A percentile compares a stretch with the other conserved stretches of the same genome.
Evolutionary conservation across 2,888 invertebrate species (phyloP).

Genomic region (Tanytarsus gracilentus): DNA sequence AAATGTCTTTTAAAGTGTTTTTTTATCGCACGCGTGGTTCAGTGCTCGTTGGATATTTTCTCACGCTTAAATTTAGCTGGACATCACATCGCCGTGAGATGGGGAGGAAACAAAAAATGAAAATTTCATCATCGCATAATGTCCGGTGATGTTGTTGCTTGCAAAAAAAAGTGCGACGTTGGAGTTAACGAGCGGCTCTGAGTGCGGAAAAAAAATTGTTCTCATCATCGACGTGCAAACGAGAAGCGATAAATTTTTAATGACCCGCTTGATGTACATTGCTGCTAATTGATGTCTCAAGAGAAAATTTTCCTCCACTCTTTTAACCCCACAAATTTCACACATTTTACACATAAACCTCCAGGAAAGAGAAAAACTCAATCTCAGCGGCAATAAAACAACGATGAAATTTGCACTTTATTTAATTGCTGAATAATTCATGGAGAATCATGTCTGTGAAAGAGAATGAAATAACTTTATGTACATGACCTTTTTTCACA

Average conservation of each 20-base stretch:
- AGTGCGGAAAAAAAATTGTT: background rate
- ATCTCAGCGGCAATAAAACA: constrained; percentile 1
- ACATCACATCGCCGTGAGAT: no score
- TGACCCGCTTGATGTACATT: constrained; percentile 7
- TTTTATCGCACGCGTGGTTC: background rate
- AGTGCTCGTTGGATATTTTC: background rate
- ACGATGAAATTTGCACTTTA: constrained; percentile 17
- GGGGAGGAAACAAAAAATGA: no score
- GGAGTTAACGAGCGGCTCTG: background rate
- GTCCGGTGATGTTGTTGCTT: no score
- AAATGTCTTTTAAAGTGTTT: background rate
- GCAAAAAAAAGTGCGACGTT: no score
- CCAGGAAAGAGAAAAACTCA: background rate
- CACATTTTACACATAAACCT: background rate
- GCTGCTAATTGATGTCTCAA: constrained; percentile 25
- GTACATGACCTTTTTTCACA: no score
- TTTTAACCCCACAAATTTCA: background rate
- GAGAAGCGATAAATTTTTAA: constrained; percentile 17
- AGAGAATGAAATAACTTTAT: no score
- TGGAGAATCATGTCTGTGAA: background rate
- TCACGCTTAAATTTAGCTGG: background rate
- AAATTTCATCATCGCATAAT: background rate
- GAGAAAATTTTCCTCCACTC: background rate
- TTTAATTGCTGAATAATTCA: constrained; percentile 23
- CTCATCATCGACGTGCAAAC: constrained; percentile 10